Evolutionary conservation across 2,797 vertebrate species (phyloP).

Genomic region (Esox masquinongy): DNA sequence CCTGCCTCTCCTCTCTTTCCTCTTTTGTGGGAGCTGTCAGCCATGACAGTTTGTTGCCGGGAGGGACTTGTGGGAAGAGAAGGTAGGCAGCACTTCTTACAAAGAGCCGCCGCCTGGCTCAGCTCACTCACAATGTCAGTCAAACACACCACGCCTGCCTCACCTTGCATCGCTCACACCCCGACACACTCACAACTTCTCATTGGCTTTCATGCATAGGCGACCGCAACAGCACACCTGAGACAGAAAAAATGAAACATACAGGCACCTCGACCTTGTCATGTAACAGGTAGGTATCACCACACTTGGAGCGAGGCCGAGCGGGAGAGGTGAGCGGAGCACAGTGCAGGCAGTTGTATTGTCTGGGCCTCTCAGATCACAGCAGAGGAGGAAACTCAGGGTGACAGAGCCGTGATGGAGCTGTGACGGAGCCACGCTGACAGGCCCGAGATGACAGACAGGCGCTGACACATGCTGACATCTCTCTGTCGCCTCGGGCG

Average conservation of each 20-base stretch:
- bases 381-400: conserved; percentile 64
- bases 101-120: conserved; percentile 75
- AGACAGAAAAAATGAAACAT: conserved; percentile 32
- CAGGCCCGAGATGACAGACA: conserved; percentile 73
- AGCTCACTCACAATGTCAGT: conserved; percentile 73
- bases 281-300: conserved; percentile 36
- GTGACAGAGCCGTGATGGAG: conserved; percentile 68
- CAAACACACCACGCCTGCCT: conserved; percentile 49
- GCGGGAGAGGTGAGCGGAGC: conserved; percentile 32
- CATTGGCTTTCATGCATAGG: conserved; percentile 44
- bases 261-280: conserved; percentile 70
- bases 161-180: conserved; percentile 19
- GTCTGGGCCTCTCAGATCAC: conserved; percentile 69
- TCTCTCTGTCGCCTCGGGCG: conserved; percentile 72
- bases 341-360: conserved; percentile 27
- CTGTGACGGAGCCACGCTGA: conserved; percentile 60
- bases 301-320: neutral
- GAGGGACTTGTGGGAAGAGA: conserved; percentile 76
- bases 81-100: conserved; percentile 75
- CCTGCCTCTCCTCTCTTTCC: conserved; percentile 67
- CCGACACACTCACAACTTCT: conserved; percentile 50
- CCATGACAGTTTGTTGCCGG: conserved; percentile 80
- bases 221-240: conserved; percentile 27
- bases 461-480: conserved; percentile 77
- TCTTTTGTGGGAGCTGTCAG: conserved; percentile 77